phyloP scores from a whole-genome alignment of 2,113 vertebrate genomes.

The Phodopus roborovskii region DNA sequence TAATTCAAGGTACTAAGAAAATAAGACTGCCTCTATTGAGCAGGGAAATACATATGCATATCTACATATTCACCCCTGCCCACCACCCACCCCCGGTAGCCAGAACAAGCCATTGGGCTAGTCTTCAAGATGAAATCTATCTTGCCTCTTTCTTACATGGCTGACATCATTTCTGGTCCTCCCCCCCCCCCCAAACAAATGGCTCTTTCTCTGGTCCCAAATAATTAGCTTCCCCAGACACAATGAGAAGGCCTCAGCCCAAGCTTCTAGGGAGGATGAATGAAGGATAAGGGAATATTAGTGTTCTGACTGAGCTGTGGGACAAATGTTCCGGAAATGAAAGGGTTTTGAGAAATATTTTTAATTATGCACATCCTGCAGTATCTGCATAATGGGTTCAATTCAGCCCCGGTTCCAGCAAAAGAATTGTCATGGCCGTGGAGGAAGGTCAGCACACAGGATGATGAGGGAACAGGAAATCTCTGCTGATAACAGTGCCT shows the following conservation, averaged over 20 bases:
- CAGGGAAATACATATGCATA: slow-evolving; percentile 44
- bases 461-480: slow-evolving; percentile 49
- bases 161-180: slow-evolving; percentile 68
- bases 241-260: slow-evolving; percentile 68
- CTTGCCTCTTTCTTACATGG: slow-evolving; percentile 47
- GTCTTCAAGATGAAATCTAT: slow-evolving; percentile 43
- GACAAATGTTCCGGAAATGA: slow-evolving; percentile 67
- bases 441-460: slow-evolving; percentile 24
- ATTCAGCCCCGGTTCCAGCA: slow-evolving; percentile 64
- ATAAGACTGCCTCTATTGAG: slow-evolving; percentile 52
- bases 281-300: slow-evolving; percentile 57
- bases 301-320: slow-evolving; percentile 34
- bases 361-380: slow-evolving; percentile 75
- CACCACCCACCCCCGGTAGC: neutral
- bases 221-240: slow-evolving; percentile 74
- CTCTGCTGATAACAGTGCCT: neutral
- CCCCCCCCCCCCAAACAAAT: slow-evolving; percentile 60
- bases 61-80: neutral
- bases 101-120: slow-evolving; percentile 51
- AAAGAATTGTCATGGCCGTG: neutral
- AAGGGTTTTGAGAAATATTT: slow-evolving; percentile 32
- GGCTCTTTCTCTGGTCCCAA: slow-evolving; percentile 71
- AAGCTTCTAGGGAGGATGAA: slow-evolving; percentile 54
- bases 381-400: slow-evolving; percentile 78
- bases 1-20: slow-evolving; percentile 66